Evolutionary conservation across 2,113 vertebrate genomes (phyloP).

Genomic region (Seriola rivoliana): DNA sequence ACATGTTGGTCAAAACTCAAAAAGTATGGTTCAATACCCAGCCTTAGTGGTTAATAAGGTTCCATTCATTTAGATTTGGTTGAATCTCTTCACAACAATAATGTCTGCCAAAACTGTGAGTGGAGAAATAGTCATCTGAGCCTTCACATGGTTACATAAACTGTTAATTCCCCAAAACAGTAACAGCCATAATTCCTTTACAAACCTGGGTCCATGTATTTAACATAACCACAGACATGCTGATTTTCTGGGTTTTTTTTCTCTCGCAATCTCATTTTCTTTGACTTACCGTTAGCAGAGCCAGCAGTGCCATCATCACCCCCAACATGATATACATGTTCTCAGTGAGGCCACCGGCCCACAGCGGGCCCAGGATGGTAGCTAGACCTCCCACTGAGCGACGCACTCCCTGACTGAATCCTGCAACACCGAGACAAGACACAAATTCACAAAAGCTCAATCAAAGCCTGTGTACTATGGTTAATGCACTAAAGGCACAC

Average conservation of each 20-base stretch:
- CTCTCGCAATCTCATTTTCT: neutral
- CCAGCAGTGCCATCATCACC: conserved; percentile 86
- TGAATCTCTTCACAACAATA: neutral
- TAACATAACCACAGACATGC: neutral
- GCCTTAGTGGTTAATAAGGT: neutral
- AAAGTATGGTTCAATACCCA: neutral
- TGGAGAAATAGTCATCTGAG: neutral
- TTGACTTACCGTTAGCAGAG: conserved; percentile 82
- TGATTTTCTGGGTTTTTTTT: neutral
- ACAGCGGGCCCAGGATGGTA: conserved; percentile 89
- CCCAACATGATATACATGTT: conserved; percentile 89
- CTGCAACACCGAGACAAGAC: conserved; percentile 63
- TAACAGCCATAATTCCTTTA: neutral
- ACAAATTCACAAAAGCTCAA: neutral
- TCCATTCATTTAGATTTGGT: neutral
- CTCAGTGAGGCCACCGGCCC: conserved; percentile 86
- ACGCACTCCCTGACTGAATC: conserved; percentile 89
- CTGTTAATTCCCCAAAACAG: neutral
- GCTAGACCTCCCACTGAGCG: conserved; percentile 88
- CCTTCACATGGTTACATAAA: neutral
- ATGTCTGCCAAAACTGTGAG: no score
- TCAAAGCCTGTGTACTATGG: neutral
- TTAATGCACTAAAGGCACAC: neutral
- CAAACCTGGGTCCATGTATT: neutral
- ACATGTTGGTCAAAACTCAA: neutral